phyloP scores from a whole-genome alignment of 2,113 vertebrate genomes.

The Apodemus speciosus region DNA sequence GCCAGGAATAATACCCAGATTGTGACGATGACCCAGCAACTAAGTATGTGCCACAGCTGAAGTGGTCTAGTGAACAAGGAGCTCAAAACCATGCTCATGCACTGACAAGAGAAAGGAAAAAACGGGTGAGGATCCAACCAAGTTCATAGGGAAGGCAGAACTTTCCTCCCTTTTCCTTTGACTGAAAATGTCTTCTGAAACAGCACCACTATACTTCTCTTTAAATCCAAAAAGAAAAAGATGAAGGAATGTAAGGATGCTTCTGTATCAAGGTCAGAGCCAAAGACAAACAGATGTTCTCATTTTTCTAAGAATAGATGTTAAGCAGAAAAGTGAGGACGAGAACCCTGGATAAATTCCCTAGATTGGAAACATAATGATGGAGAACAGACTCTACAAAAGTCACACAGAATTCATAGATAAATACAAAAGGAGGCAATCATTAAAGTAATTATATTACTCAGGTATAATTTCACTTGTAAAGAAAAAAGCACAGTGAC shows the following conservation, averaged over 20 bases:
- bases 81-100: neutral
- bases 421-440: conserved; percentile 35
- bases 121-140: neutral
- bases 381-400: neutral
- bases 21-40: neutral
- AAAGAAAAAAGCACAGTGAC: conserved; percentile 36
- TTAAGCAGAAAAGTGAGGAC: neutral
- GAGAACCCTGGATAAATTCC: neutral
- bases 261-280: conserved; percentile 3
- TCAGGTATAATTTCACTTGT: neutral
- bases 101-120: neutral
- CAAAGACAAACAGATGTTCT: conserved; percentile 41
- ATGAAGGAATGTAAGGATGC: neutral
- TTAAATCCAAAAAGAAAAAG: conserved; percentile 32
- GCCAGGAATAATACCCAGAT: neutral
- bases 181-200: neutral
- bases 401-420: conserved; percentile 31
- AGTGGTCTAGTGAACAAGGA: neutral
- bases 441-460: conserved; percentile 38
- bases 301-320: conserved; percentile 49
- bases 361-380: conserved; percentile 48
- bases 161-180: neutral
- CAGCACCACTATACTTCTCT: neutral
- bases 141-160: neutral
- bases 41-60: neutral